phyloP scores from a whole-genome alignment of 2,888 invertebrate genomes.

The Macrophya annulata region DNA sequence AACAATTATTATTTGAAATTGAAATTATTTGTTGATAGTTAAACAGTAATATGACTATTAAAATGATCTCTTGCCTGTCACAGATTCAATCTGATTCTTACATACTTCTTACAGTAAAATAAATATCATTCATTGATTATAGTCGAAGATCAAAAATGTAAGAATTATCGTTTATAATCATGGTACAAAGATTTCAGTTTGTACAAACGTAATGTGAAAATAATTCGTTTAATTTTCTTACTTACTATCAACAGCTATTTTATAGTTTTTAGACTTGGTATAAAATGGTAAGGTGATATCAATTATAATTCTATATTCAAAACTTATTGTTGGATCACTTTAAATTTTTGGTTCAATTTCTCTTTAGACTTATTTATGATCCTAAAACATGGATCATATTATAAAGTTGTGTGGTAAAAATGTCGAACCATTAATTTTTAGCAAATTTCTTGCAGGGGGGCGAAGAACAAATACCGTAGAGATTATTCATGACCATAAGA shows the following conservation, averaged over 20 bases:
- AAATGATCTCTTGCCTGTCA: conserved; percentile 22
- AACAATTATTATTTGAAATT: conserved; percentile 3
- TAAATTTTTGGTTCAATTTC: background rate
- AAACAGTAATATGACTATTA: conserved; percentile 7
- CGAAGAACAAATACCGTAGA: conserved; percentile 69
- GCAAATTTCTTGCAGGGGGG: conserved; percentile 69
- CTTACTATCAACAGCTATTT: background rate
- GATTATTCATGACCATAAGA: conserved; percentile 65
- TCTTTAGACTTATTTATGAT: conserved; percentile 17
- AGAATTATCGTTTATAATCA: background rate
- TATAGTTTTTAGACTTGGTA: background rate
- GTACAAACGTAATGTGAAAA: background rate
- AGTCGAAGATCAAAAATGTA: background rate
- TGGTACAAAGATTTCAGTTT: background rate
- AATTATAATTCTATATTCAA: background rate
- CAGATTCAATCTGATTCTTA: background rate
- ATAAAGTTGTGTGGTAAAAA: background rate
- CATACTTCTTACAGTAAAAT: conserved; percentile 31
- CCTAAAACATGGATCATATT: background rate
- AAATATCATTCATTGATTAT: conserved; percentile 5
- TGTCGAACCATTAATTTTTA: conserved; percentile 11
- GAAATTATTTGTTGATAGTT: conserved; percentile 17
- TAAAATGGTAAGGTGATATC: background rate
- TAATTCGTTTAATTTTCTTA: conserved; percentile 8
- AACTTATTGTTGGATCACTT: background rate